Percentiles rank a stretch among this genome's conserved stretches.
These are phyloP conservation scores for Apodemus agrarius DNA, from an alignment of 2,797 vertebrate genomes.

Conservation along the genomic window DNA sequence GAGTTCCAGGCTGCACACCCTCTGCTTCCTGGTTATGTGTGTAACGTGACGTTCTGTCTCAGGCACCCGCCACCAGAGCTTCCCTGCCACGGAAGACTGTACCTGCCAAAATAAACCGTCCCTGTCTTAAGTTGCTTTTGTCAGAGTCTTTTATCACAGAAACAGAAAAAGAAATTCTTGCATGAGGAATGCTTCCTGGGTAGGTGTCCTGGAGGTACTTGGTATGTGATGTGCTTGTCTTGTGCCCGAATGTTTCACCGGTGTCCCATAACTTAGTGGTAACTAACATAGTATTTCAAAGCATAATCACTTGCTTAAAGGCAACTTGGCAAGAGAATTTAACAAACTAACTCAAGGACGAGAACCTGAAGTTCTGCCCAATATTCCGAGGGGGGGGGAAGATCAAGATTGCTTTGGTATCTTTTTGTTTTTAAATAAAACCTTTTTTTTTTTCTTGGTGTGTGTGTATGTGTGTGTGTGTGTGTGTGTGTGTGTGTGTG, in stretches of 20 bases:
- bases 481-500: too few species aligned
- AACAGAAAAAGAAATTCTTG: neutral
- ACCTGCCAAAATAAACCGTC: neutral
- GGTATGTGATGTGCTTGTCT: neutral
- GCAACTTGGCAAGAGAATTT: conserved; percentile 16
- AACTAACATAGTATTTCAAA: neutral
- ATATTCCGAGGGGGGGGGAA: neutral
- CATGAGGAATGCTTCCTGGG: neutral
- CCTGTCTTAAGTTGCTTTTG: neutral
- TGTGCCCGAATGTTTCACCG: neutral
- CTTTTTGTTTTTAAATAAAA: conserved; percentile 7
- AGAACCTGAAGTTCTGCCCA: conserved; percentile 25
- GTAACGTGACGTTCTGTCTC: neutral
- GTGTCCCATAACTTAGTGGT: neutral
- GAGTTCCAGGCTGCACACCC: neutral
- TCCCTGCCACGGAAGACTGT: neutral
- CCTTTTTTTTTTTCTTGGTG: neutral
- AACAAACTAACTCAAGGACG: neutral
- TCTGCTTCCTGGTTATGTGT: neutral
- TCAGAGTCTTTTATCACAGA: neutral
- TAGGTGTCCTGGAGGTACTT: neutral
- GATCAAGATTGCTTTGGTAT: conserved; percentile 23
- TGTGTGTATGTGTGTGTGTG: neutral
- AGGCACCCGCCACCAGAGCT: accelerated
- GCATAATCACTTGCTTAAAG: neutral